Evolutionary conservation across 2,888 invertebrate species (phyloP).

Genomic region (Nysson spinosus): DNA sequence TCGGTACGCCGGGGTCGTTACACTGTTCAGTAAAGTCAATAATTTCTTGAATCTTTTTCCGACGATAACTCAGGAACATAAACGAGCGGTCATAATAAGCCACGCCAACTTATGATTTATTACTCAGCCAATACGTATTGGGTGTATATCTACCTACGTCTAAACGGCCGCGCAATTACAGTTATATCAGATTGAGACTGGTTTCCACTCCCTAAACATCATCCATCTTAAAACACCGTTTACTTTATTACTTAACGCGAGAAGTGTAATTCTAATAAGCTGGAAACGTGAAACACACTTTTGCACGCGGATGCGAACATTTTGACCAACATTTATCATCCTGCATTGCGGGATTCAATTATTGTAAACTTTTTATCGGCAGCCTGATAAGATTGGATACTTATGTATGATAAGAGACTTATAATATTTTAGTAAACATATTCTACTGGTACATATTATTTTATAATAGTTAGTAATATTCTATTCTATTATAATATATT

Average conservation of each 20-base stretch:
- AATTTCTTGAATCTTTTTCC: conserved; percentile 43
- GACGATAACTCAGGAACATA: conserved; percentile 50
- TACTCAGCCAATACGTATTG: conserved; percentile 48
- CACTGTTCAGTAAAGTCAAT: conserved; percentile 33
- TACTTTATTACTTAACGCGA: conserved; percentile 29
- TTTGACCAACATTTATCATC: too few relatives aligned
- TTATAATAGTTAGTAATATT: too few relatives aligned
- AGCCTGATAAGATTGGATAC: too few relatives aligned
- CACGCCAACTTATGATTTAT: conserved; percentile 50
- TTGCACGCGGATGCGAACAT: too few relatives aligned
- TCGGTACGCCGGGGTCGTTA: conserved; percentile 21
- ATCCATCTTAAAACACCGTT: conserved; percentile 33
- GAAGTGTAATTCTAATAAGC: conserved; percentile 7
- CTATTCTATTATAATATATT: too few relatives aligned
- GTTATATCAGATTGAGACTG: conserved; percentile 57
- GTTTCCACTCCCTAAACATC: conserved; percentile 53
- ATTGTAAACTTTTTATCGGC: too few relatives aligned
- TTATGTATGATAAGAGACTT: too few relatives aligned
- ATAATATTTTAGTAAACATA: too few relatives aligned
- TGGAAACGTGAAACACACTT: not conserved
- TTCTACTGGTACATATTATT: too few relatives aligned
- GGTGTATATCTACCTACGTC: conserved; percentile 47
- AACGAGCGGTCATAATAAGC: conserved; percentile 58
- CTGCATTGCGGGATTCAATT: too few relatives aligned
- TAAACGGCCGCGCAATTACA: conserved; percentile 55